Evolutionary conservation across 2,888 invertebrate species (phyloP).

Genomic region (Stenodera caucasica): DNA sequence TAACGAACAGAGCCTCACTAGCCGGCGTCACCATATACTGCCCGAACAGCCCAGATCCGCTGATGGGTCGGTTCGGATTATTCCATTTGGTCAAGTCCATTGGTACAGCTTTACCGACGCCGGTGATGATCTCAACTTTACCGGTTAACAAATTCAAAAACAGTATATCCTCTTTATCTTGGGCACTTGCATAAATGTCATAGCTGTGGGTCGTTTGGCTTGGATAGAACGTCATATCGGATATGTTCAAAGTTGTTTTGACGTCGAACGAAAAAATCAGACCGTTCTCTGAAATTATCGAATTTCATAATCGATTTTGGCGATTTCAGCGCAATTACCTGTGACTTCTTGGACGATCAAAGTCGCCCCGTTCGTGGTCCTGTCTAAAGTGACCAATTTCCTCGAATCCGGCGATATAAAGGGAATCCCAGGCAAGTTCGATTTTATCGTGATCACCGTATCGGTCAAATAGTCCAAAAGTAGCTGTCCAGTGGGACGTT

Average conservation of each 20-base stretch:
- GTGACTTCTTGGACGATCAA: slow-evolving; percentile 67
- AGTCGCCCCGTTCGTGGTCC: slow-evolving; percentile 61
- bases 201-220: slow-evolving; percentile 72
- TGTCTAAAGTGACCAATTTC: slow-evolving; percentile 68
- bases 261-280: slow-evolving; percentile 72
- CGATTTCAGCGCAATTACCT: slow-evolving; percentile 49
- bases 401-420: slow-evolving; percentile 72
- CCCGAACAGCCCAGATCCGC: slow-evolving; percentile 68
- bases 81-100: slow-evolving; percentile 64
- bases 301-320: not conserved
- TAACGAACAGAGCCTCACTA: slow-evolving; percentile 69
- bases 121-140: slow-evolving; percentile 77
- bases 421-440: slow-evolving; percentile 66
- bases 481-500: slow-evolving; percentile 66
- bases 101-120: slow-evolving; percentile 66
- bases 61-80: slow-evolving; percentile 67
- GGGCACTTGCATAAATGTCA: slow-evolving; percentile 72
- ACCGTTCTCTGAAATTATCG: slow-evolving; percentile 62
- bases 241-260: slow-evolving; percentile 72
- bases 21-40: slow-evolving; percentile 74
- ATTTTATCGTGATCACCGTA: slow-evolving; percentile 65
- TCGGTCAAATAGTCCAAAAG: slow-evolving; percentile 74
- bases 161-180: slow-evolving; percentile 71
- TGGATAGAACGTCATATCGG: slow-evolving; percentile 72
- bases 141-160: slow-evolving; percentile 71